Evolutionary conservation across 1,140 invertebrate species (phyloP), one percentile per base, ranked within the genome.

Genomic region (Galendromus occidentalis): DNA sequence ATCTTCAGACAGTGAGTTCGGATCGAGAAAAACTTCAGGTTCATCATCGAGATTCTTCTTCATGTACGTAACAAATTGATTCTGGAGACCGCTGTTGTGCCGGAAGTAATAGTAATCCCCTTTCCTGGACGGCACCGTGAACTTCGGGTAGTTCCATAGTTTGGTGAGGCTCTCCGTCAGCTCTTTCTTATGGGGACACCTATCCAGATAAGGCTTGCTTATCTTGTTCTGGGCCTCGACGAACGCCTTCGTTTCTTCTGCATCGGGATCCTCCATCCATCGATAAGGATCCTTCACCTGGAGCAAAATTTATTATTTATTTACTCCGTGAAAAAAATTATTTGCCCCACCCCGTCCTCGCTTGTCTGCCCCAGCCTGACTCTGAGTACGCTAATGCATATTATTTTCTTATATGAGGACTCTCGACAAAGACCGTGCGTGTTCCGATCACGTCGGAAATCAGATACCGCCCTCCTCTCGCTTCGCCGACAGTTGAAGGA

Each of bases 101-200:
- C 84, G 87, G 76, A 89, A 94, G 75, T 90, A 98, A 75, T 94
- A 98, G 74, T 83, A 82, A 66, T 85, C 77, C 14, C 93, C 92
- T 72, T 85, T 80, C 72, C 82, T 83, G 69, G 81, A 83, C 0
- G 92, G 92, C 71, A 87, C 88, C 0, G 87, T 86, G 76, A 87
- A 95, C 76, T 95, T 97, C 33, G 91, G 88, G 79, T 88, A 98
- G 76, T 99, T 86, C 91, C 91, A 96, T 2, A 97, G 77, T 70
- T 92, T 84, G 0, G 86, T 95, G 2, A 98, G 79, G 66, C 78
- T 69, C 18, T 67, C 76, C 70, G 85, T 82, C 44, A 97, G 83
- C 69, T 83, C 81, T 12, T 83, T 75, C 70, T 86, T 84, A 47
- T 82, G 79, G 5, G 82, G 77, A 73, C 87, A 95, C 18, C 80